phyloP scores from a whole-genome alignment of 1,140 invertebrate species.

The Drosophila teissieri region DNA sequence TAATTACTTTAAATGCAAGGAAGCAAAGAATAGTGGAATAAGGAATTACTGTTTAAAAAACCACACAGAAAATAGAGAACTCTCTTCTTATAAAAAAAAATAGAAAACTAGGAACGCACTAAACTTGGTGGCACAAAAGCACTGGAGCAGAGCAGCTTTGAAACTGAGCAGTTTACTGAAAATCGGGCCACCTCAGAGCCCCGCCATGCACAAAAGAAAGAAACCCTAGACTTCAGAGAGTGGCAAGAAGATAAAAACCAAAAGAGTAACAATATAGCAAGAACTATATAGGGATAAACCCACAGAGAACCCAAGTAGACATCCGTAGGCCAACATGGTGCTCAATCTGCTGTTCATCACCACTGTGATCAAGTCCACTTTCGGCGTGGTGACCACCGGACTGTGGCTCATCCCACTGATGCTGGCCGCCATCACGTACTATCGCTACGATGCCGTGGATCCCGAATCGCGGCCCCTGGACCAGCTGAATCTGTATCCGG shows the following conservation, averaged over 20 bases:
- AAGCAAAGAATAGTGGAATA: no score
- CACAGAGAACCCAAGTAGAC: neutral
- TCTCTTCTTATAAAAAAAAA: no score
- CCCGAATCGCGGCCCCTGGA: slow-evolving; percentile 90
- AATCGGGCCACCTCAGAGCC: slow-evolving; percentile 1
- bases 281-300: no score
- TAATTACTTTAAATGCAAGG: neutral
- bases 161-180: neutral
- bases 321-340: slow-evolving; percentile 86
- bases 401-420: slow-evolving; percentile 93
- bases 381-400: slow-evolving; percentile 89
- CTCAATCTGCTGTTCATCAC: slow-evolving; percentile 90
- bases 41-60: neutral
- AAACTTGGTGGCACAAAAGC: neutral
- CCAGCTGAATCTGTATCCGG: slow-evolving; percentile 85
- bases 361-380: slow-evolving; percentile 89
- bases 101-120: no score
- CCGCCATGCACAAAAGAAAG: slow-evolving; percentile 75
- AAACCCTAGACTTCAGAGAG: slow-evolving; percentile 54
- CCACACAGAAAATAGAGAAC: no score
- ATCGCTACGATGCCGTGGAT: slow-evolving; percentile 92
- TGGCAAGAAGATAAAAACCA: neutral
- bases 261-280: neutral
- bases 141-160: neutral
- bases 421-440: slow-evolving; percentile 92